Percentiles rank a stretch among this genome's conserved stretches.
These are phyloP conservation scores for Psittacula derbiana DNA, from an alignment of 2,797 vertebrate species.

Conservation along the genomic window DNA sequence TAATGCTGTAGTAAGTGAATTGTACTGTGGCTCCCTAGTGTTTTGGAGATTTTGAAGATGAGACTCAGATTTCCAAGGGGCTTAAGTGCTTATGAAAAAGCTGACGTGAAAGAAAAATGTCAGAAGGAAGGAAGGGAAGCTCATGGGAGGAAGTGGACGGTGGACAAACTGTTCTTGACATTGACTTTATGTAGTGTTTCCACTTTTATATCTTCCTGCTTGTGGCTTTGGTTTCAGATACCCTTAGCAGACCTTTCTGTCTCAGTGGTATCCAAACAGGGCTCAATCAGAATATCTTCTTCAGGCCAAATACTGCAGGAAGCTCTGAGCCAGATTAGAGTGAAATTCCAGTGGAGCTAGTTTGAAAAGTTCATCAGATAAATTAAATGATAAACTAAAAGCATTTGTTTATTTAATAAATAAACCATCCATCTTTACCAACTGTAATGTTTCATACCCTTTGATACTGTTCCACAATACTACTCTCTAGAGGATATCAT, in stretches of 20 bases:
- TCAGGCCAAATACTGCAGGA: not conserved
- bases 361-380: conserved; percentile 46
- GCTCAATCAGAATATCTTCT: not conserved
- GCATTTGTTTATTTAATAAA: conserved; percentile 51
- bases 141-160: not conserved
- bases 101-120: not conserved
- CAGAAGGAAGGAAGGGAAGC: not conserved
- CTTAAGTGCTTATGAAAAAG: not conserved
- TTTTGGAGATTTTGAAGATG: not conserved
- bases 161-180: not conserved
- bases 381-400: conserved; percentile 27
- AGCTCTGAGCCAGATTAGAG: not conserved
- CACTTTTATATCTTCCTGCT: not conserved
- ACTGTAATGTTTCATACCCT: conserved; percentile 2
- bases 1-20: not conserved
- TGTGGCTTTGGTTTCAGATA: conserved; percentile 15
- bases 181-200: not conserved
- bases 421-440: not conserved
- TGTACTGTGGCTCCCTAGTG: not conserved
- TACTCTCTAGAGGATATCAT: not conserved
- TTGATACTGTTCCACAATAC: conserved; percentile 25
- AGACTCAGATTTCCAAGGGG: not conserved
- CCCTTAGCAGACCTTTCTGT: not conserved
- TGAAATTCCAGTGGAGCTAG: conserved; percentile 40
- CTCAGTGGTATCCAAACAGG: not conserved